Percentiles rank a stretch among this genome's conserved stretches.
Evolutionary conservation across 2,888 invertebrate species (phyloP).

Genomic region (Nyleta sp.): DNA sequence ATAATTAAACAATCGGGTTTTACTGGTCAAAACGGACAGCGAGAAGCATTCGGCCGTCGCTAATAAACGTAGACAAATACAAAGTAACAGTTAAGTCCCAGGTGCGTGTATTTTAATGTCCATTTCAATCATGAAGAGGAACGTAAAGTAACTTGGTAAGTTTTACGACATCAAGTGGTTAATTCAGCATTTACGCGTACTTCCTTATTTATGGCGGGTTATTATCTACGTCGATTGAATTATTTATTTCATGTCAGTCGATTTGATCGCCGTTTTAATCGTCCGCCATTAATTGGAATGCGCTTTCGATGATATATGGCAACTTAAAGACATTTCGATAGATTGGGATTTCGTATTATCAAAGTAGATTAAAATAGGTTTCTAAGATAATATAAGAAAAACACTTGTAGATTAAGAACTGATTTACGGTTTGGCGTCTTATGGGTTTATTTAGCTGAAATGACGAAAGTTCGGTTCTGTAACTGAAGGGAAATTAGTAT

Average conservation of each 20-base stretch:
- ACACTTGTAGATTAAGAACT: no score
- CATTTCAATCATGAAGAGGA: slow-evolving; percentile 35
- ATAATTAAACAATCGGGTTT: slow-evolving; percentile 43
- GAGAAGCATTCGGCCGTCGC: slow-evolving; percentile 16
- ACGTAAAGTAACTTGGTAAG: slow-evolving; percentile 29
- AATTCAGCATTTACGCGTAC: slow-evolving; percentile 23
- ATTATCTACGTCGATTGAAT: slow-evolving; percentile 24
- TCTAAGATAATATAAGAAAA: no score
- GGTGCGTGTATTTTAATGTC: slow-evolving; percentile 36
- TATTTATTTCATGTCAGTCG: slow-evolving; percentile 29
- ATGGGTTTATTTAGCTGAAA: no score
- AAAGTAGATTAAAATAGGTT: no score
- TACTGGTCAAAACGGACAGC: slow-evolving; percentile 10
- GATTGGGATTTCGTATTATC: no score
- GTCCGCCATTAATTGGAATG: no score
- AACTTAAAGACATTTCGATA: no score
- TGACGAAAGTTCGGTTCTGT: no score
- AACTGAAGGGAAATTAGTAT: no score
- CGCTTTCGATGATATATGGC: no score
- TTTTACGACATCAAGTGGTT: slow-evolving; percentile 34
- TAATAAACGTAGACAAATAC: slow-evolving; percentile 41
- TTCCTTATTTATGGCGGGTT: slow-evolving; percentile 7
- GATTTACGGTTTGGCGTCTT: no score
- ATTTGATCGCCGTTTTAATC: no score
- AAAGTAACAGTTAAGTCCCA: slow-evolving; percentile 43